A percentile compares a stretch with the other conserved stretches of the same genome.
phyloP scores from a whole-genome alignment of 2,797 vertebrate species.

The Syngnathus acus region DNA sequence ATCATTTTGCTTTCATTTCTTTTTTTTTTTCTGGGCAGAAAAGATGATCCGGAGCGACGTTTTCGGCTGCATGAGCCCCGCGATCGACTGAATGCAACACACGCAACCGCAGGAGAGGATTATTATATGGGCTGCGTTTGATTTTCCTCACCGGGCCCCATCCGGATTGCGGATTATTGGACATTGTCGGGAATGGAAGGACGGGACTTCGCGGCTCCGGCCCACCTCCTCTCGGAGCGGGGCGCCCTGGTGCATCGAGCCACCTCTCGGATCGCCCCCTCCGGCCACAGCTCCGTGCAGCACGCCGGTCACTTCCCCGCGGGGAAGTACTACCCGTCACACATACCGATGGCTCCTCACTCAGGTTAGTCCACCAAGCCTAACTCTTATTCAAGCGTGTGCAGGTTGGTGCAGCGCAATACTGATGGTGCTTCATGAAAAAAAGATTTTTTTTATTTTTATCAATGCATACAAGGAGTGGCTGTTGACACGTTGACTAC shows the following conservation, averaged over 20 bases:
- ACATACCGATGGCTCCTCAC: slow-evolving; percentile 93
- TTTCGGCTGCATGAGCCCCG: slow-evolving; percentile 61
- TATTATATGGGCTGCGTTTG: slow-evolving; percentile 74
- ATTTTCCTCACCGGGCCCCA: slow-evolving; percentile 56
- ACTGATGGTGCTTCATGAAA: background rate
- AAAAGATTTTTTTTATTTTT: slow-evolving; percentile 4
- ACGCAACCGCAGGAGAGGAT: slow-evolving; percentile 64
- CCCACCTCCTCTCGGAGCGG: slow-evolving; percentile 88
- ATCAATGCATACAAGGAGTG: slow-evolving; percentile 34
- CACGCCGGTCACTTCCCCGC: slow-evolving; percentile 85
- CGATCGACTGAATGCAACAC: slow-evolving; percentile 67
- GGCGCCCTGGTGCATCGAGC: slow-evolving; percentile 85
- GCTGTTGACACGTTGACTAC: slow-evolving; percentile 41
- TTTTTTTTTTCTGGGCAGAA: slow-evolving; percentile 52
- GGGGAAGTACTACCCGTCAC: slow-evolving; percentile 90
- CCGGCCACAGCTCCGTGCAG: slow-evolving; percentile 81
- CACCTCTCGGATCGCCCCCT: slow-evolving; percentile 79
- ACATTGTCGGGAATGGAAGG: slow-evolving; percentile 84
- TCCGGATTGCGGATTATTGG: slow-evolving; percentile 71
- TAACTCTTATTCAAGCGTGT: background rate
- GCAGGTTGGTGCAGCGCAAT: background rate
- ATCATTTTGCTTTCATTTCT: slow-evolving; percentile 17
- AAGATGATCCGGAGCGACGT: slow-evolving; percentile 72
- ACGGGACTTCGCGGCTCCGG: slow-evolving; percentile 90
- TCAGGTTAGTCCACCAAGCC: slow-evolving; percentile 74